Base-by-base conservation (phyloP, 2,113 vertebrate species). In the Antechinus flavipes region DNA sequence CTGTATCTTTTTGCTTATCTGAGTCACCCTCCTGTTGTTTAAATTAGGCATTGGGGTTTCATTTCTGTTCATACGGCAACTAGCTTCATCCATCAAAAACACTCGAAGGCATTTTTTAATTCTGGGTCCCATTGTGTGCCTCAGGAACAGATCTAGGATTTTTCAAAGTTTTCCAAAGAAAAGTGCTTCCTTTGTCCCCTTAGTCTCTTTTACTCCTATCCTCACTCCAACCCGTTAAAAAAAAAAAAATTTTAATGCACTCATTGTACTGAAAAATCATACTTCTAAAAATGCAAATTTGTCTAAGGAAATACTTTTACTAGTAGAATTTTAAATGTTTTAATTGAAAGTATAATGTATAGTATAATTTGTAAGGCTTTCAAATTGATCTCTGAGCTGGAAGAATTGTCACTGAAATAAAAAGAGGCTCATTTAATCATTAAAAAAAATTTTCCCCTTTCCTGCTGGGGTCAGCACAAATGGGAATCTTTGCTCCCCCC, bases 381-480 rank as follows among this genome's bases (percentile, higher is more conserved):
- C 95, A 56, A 58, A 68, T 89, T 47, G 58, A 93, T 91, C 89
- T 91, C 22, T 0, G 54, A 94, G 92, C 68, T 91, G 0, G 42
- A 23, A 24, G 58, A 93, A 68, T 49, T 30, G 56, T 61, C 84
- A 30, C 49, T 42, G 30, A 90, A 90, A 54, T 54, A 54, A 90
- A 93, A 96, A 54, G 56, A 94, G 93, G n/a, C 49, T 30, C 26
- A 92, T 47, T 94, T 96, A 56, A 91, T 91, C 90, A 94, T 55
- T 50, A 94, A 2, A 90, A 95, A 93, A 92, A 55, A 24, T 8
- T 93, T 95, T 96, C 42, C 61, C 95, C 97, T 96, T 97, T 98
- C 26, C 30, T 93, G 89, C 96, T 97, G 58, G 95, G 97, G 96
- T 98, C 98, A 98, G 97, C 97, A 98, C 94, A 97, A 97, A 98